These are phyloP conservation scores for Autographa gamma DNA, from an alignment of 2,888 invertebrate species.

Conservation along the genomic window DNA sequence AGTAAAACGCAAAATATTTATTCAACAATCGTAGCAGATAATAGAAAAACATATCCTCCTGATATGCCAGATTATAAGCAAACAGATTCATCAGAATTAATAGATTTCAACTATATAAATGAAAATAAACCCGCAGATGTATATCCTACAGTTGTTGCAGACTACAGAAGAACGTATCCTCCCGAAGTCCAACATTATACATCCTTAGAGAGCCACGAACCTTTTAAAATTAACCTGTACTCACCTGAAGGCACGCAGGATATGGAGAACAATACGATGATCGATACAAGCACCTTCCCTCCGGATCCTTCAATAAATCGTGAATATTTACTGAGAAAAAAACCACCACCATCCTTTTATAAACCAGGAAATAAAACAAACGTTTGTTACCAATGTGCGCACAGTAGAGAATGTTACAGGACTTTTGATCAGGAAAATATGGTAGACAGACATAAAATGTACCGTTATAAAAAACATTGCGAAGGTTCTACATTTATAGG, in stretches of 20 bases:
- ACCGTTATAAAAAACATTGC: slow-evolving; percentile 38
- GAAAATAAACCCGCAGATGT: not conserved
- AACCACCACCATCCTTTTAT: not conserved
- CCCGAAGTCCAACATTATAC: not conserved
- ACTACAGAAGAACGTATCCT: not conserved
- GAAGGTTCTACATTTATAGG: slow-evolving; percentile 25
- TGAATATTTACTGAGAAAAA: no score
- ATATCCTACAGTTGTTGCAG: not conserved
- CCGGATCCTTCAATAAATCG: not conserved
- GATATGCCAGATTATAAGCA: not conserved
- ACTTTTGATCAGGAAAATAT: slow-evolving; percentile 31
- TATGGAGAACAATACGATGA: not conserved
- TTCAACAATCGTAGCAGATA: not conserved
- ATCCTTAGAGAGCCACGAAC: not conserved
- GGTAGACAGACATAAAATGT: not conserved
- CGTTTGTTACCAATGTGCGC: slow-evolving; percentile 65
- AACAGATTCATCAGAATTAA: not conserved
- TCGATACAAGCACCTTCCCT: not conserved
- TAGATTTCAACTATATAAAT: not conserved
- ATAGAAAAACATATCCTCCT: not conserved
- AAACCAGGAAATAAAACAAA: slow-evolving; percentile 14
- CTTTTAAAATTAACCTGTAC: no score
- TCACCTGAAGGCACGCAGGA: not conserved
- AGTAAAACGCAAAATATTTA: not conserved
- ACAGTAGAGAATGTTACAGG: slow-evolving; percentile 53